Percentiles rank a stretch among this genome's conserved stretches.
Conservation (phyloP, 1,140 invertebrate genomes). For the Sipha flava region DNA sequence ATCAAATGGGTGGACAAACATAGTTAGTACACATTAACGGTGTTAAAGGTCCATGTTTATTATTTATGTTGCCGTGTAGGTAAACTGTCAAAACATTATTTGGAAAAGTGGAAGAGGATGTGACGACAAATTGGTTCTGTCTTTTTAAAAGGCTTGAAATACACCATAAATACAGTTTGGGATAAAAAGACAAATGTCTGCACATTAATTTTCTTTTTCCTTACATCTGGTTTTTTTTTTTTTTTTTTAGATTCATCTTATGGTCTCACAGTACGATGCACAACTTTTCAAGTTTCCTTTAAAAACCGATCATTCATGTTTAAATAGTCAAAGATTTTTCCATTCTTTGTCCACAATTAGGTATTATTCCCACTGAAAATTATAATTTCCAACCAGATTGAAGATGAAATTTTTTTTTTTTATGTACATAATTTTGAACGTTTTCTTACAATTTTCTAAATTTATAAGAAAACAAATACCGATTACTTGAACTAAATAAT, state of each 20-base stretch:
- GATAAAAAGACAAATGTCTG: background rate
- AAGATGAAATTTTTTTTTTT: too few relatives aligned
- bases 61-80: background rate
- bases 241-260: too few relatives aligned
- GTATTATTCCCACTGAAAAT: too few relatives aligned
- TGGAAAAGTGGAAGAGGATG: background rate
- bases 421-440: too few relatives aligned
- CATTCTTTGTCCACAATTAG: too few relatives aligned
- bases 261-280: too few relatives aligned
- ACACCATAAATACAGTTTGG: background rate
- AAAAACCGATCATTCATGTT: background rate
- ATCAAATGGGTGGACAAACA: background rate
- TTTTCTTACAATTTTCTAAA: too few relatives aligned
- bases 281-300: too few relatives aligned
- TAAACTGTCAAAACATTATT: background rate
- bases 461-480: too few relatives aligned
- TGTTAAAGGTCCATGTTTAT: background rate
- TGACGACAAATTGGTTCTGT: slow-evolving; percentile 7
- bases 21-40: background rate
- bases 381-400: too few relatives aligned
- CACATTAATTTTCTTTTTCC: background rate
- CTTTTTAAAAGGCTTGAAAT: background rate
- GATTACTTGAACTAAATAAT: too few relatives aligned
- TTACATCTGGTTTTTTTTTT: background rate
- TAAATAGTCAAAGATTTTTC: background rate